Base-by-base conservation (phyloP, 1,140 invertebrate species). In the Cheumatopsyche charites region DNA sequence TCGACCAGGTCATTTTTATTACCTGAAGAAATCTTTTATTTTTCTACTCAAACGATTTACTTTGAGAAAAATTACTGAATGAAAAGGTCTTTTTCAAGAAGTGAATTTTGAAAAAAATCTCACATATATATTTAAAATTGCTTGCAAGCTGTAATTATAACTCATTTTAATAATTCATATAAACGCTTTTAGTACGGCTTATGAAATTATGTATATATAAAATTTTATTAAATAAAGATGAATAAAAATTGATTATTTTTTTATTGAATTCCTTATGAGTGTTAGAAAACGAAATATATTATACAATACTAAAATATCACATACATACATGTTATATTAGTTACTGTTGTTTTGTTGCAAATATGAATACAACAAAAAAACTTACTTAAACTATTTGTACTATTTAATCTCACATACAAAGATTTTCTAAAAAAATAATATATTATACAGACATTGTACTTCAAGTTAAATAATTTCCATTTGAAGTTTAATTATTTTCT, bases 11-110 rank as follows among this genome's bases (percentile, higher is more conserved):
- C 67, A 58, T 15, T 17, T 58, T n/a, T n/a, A n/a, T n/a, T 36
- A 63, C 74, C 74, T 75, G 74, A 75, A 47, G 74, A 75, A 70
- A 72, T 75, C 61, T 67, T 75, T 70, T 75, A 75, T 75, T 75
- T 75, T 75, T 75, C 71, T 75, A 75, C 62, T 66, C 62, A 41
- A 47, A 66, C 23, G 23, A 66, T 66, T 26, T 47, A 65, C 41
- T 65, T 65, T 42, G 15, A 52, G 19, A 66, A 66, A 66, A 25
- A 23, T 26, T 29, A 68, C 29, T 63, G 6, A 47, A 47, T 58
- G 7, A 26, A 19, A 4, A 66, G 66, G 67, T 73, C 45, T 69
- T 73, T 49, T 67, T 36, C 29, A 36, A 4, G 9, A 36, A 36
- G 29, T 36, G 70, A 63, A 52, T 68, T 67, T 70, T 70, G 65